Evolutionary conservation across 1,140 invertebrate genomes (phyloP), one percentile per base, ranked within the genome.

Genomic region (Zaprionus taronus): DNA sequence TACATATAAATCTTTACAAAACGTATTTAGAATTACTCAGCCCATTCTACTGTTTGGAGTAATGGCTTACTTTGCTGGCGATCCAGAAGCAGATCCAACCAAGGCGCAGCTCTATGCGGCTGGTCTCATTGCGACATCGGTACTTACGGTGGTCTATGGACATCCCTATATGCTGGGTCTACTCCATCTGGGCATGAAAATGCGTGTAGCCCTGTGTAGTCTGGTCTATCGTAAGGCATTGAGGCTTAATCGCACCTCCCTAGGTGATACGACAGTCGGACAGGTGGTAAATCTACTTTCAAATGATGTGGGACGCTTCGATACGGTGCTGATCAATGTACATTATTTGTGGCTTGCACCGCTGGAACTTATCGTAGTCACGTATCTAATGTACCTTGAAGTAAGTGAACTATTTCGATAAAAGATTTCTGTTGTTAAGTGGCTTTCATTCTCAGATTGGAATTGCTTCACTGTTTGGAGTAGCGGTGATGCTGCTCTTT

Each of bases 201-300:
- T 91, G 73, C 90, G 90, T 26, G 61, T 94, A 94, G 95, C 95
- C 0, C 93, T 94, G 5, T 96, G 95, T 66, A 95, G 95, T 3
- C 80, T 96, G n/a, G 93, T 96, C 36, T 96, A 96, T 80, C 93
- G 95, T 79, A 96, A 96, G 91, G 60, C 95, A 0, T 91, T 96
- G 5, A 93, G 93, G 9, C 83, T 96, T 2, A 96, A 95, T 72
- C 94, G 93, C 62, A 95, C 94, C 0, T 95, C 97, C 0, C 79
- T 98, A 24, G 95, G 95, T 0, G 95, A 96, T 75, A 97, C 96
- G 2, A 96, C 97, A 7, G 95, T 96, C 3, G 97, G 97, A 1
- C 97, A 98, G 93, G 95, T 98, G 55, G 90, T 91, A 1, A 96
- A 96, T 85, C 92, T 96, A 1, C 92, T 96, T 76, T 95, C 95